Evolutionary conservation across 2,797 vertebrate genomes (phyloP).

Genomic region (Mus spretus): DNA sequence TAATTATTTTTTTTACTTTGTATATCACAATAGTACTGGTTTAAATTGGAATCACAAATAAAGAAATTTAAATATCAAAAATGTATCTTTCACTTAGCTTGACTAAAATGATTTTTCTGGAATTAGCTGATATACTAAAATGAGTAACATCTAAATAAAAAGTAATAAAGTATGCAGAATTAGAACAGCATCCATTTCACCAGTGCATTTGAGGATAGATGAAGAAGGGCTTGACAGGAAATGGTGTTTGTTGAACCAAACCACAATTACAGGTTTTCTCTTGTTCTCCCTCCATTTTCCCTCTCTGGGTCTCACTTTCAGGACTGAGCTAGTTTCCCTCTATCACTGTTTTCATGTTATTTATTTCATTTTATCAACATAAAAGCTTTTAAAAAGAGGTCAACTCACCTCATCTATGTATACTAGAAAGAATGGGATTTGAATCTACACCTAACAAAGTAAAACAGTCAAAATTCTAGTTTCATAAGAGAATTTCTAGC

Average conservation of each 20-base stretch:
- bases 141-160: slow-evolving; percentile 40
- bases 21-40: slow-evolving; percentile 22
- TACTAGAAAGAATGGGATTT: neutral
- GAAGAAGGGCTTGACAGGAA: slow-evolving; percentile 42
- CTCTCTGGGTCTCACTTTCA: slow-evolving; percentile 14
- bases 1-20: slow-evolving; percentile 58
- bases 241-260: slow-evolving; percentile 29
- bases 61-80: slow-evolving; percentile 16
- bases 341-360: slow-evolving; percentile 46
- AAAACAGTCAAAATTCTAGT: slow-evolving; percentile 52
- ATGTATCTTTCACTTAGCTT: neutral
- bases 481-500: slow-evolving; percentile 28
- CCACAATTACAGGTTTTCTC: neutral
- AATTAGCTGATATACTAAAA: slow-evolving; percentile 50
- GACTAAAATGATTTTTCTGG: slow-evolving; percentile 43
- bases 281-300: slow-evolving; percentile 5
- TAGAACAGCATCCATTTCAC: neutral
- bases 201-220: slow-evolving; percentile 2
- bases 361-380: slow-evolving; percentile 27
- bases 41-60: slow-evolving; percentile 55
- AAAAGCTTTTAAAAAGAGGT: slow-evolving; percentile 20
- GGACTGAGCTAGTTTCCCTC: slow-evolving; percentile 28
- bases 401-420: slow-evolving; percentile 22
- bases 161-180: slow-evolving; percentile 13
- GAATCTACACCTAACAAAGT: slow-evolving; percentile 37